A percentile compares a stretch with the other conserved stretches of the same genome.
These are phyloP conservation scores for Melanostoma mellinum DNA, from an alignment of 2,888 invertebrate genomes.

Conservation along the genomic window DNA sequence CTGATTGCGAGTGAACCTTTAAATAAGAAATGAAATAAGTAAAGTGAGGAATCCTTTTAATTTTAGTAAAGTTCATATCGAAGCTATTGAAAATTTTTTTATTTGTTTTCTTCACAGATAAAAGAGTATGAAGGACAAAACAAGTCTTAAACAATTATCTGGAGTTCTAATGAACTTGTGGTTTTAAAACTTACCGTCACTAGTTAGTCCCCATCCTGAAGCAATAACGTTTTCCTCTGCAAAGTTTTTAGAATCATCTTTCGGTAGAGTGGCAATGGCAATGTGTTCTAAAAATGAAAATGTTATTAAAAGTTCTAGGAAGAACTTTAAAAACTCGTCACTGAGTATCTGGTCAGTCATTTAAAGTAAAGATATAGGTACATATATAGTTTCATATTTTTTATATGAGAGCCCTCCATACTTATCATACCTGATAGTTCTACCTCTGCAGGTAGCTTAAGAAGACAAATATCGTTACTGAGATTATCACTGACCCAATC, in stretches of 20 bases:
- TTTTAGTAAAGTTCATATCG: too few relatives aligned
- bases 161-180: conserved; percentile 47
- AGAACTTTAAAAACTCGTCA: neutral
- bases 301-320: neutral
- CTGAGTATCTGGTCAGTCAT: too few relatives aligned
- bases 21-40: neutral
- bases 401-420: neutral
- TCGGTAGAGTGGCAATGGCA: conserved; percentile 79
- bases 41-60: too few relatives aligned
- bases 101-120: too few relatives aligned
- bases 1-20: conserved; percentile 38
- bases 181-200: conserved; percentile 68
- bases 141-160: neutral
- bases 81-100: too few relatives aligned
- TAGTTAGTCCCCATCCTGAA: conserved; percentile 82
- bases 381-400: too few relatives aligned
- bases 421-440: conserved; percentile 76
- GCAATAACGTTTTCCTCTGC: conserved; percentile 79
- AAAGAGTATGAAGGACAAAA: too few relatives aligned
- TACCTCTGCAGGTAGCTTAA: conserved; percentile 78
- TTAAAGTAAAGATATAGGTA: too few relatives aligned
- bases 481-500: conserved; percentile 78
- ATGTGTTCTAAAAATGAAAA: conserved; percentile 78
- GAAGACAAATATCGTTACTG: conserved; percentile 80
- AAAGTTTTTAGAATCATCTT: conserved; percentile 78